These are phyloP conservation scores for Spodoptera litura DNA, from an alignment of 1,140 invertebrate species.

Conservation along the genomic window DNA sequence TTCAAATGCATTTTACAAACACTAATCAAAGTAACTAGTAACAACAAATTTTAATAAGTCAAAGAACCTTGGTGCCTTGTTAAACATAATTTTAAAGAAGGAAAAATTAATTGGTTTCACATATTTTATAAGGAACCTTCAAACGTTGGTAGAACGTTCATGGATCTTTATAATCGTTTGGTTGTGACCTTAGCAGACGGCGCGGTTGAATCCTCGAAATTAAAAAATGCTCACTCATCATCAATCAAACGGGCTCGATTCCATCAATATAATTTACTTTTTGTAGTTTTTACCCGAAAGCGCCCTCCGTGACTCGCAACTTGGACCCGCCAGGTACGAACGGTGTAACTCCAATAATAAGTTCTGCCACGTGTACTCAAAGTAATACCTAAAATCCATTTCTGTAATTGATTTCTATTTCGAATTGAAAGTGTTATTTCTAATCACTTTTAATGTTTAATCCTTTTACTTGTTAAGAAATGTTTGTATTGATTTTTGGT, in stretches of 20 bases:
- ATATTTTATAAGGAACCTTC: slow-evolving; percentile 47
- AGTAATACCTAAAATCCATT: slow-evolving; percentile 53
- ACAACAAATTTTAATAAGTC: slow-evolving; percentile 36
- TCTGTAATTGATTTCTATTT: slow-evolving; percentile 54
- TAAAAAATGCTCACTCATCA: slow-evolving; percentile 85
- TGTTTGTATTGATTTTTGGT: slow-evolving; percentile 30
- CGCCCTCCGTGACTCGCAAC: slow-evolving; percentile 79
- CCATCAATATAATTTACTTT: slow-evolving; percentile 86
- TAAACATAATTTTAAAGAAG: background rate
- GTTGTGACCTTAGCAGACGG: slow-evolving; percentile 67
- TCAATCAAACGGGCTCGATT: slow-evolving; percentile 84
- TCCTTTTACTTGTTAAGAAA: slow-evolving; percentile 28
- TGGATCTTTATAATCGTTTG: slow-evolving; percentile 50
- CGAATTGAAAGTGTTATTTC: slow-evolving; percentile 47
- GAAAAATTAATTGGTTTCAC: slow-evolving; percentile 48
- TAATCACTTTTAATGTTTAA: slow-evolving; percentile 44
- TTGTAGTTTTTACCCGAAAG: slow-evolving; percentile 84
- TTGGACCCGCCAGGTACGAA: slow-evolving; percentile 74
- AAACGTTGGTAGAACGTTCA: slow-evolving; percentile 39
- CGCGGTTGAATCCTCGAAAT: slow-evolving; percentile 81
- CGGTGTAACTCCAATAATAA: slow-evolving; percentile 48
- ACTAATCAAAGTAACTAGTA: slow-evolving; percentile 27
- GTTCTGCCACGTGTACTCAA: slow-evolving; percentile 31
- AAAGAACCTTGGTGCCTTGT: slow-evolving; percentile 46
- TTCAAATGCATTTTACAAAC: slow-evolving; percentile 12